A percentile compares a stretch with the other conserved stretches of the same genome.
Evolutionary conservation across 2,888 invertebrate genomes (phyloP).

Genomic region (Apodemia duryi): DNA sequence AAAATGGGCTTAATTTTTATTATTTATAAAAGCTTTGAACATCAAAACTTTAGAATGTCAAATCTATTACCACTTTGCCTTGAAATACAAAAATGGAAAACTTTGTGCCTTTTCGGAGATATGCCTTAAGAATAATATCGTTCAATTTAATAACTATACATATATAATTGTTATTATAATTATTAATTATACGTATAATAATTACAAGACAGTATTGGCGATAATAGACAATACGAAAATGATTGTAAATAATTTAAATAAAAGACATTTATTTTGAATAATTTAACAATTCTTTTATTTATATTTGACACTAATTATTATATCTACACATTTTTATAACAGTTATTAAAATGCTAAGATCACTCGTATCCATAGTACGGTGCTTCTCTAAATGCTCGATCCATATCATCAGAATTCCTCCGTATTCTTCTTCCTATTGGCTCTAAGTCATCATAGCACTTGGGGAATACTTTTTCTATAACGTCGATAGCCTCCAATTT

Average conservation of each 20-base stretch:
- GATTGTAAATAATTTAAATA: constrained; percentile 63
- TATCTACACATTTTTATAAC: constrained; percentile 29
- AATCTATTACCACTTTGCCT: neutral
- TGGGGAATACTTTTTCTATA: constrained; percentile 92
- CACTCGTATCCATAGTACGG: constrained; percentile 87
- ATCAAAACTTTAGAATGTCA: neutral
- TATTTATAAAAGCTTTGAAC: too few relatives aligned
- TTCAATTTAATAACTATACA: constrained; percentile 2
- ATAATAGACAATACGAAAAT: constrained; percentile 45
- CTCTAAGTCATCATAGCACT: constrained; percentile 95
- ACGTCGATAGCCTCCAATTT: constrained; percentile 85
- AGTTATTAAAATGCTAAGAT: constrained; percentile 24
- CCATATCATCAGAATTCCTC: constrained; percentile 87
- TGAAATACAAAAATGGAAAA: constrained; percentile 16
- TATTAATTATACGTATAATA: constrained; percentile 12
- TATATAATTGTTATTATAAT: constrained; percentile 7
- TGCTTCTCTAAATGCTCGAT: constrained; percentile 87
- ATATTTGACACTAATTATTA: constrained; percentile 21
- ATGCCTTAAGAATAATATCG: constrained; percentile 6
- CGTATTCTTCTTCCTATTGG: constrained; percentile 90
- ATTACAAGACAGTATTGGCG: constrained; percentile 51
- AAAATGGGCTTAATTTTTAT: too few relatives aligned
- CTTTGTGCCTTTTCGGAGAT: constrained; percentile 28
- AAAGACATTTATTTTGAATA: constrained; percentile 76
- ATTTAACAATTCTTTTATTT: constrained; percentile 53